Evolutionary conservation across 2,113 vertebrate species (phyloP).

Genomic region (Pungitius pungitius): DNA sequence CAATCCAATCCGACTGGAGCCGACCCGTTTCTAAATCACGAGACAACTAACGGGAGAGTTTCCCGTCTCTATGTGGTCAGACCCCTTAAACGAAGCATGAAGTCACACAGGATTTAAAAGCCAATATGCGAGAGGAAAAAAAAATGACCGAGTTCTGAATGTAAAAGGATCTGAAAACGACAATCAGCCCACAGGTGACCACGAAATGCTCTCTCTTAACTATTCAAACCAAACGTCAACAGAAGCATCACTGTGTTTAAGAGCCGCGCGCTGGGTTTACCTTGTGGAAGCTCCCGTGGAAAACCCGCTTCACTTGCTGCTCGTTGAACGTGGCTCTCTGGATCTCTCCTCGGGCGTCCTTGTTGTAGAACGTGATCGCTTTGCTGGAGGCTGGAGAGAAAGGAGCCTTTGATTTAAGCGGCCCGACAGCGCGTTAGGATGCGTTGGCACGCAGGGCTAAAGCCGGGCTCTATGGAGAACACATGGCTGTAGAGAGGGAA

Average conservation of each 20-base stretch:
- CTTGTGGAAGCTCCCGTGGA: conserved; percentile 99
- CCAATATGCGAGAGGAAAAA: neutral
- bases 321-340: conserved; percentile 92
- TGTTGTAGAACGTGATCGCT: conserved; percentile 96
- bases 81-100: conserved; percentile 35
- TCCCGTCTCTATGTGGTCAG: conserved; percentile 38
- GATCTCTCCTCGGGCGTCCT: conserved; percentile 91
- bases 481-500: conserved; percentile 45
- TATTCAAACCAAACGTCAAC: conserved; percentile 23
- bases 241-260: conserved; percentile 15
- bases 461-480: conserved; percentile 50
- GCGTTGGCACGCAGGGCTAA: conserved; percentile 49
- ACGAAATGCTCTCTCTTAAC: neutral
- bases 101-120: conserved; percentile 25
- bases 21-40: conserved; percentile 47
- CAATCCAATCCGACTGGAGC: neutral
- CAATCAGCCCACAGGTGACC: conserved; percentile 7
- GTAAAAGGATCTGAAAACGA: conserved; percentile 4
- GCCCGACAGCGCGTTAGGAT: conserved; percentile 46
- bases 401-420: conserved; percentile 61
- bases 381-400: conserved; percentile 89
- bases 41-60: conserved; percentile 40
- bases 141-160: conserved; percentile 21
- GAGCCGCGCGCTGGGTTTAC: conserved; percentile 78
- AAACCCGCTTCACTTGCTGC: conserved; percentile 90